A percentile compares a stretch with the other conserved stretches of the same genome.
Conservation (phyloP, 35 echinoderm and acorn worm species). For the Anneissia japonica region DNA sequence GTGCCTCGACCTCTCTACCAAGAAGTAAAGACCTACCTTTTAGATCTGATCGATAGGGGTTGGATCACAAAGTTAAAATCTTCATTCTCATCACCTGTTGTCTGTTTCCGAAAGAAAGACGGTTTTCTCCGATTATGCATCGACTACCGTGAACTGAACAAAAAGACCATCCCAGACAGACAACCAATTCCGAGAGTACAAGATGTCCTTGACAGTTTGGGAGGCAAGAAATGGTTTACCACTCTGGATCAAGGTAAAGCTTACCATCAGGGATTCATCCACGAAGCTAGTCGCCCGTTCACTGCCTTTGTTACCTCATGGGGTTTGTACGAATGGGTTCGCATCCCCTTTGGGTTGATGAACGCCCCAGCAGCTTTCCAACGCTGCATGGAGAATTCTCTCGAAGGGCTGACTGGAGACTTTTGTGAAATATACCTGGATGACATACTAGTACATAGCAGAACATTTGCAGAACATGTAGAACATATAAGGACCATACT, state of each 20-base stretch:
- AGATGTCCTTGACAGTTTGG: conserved; percentile 47
- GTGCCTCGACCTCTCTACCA: conserved; percentile 4
- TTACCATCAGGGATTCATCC: conserved; percentile 67
- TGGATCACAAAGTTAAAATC: conserved; percentile 23
- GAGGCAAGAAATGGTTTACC: conserved; percentile 41
- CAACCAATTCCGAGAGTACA: conserved; percentile 54
- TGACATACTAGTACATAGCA: conserved; percentile 54
- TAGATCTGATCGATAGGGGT: conserved; percentile 12
- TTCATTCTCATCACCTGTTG: conserved; percentile 27
- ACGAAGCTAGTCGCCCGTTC: conserved; percentile 11
- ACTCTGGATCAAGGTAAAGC: conserved; percentile 61
- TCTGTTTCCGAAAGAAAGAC: conserved; percentile 19
- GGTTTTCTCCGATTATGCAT: conserved; percentile 13
- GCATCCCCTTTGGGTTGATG: conserved; percentile 53
- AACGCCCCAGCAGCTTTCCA: conserved; percentile 70
- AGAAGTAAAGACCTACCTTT: conserved; percentile 16
- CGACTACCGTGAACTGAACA: conserved; percentile 42
- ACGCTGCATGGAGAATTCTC: conserved; percentile 44
- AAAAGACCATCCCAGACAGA: conserved; percentile 34
- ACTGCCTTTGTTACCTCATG: conserved; percentile 77
- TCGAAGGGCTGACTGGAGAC: conserved; percentile 27
- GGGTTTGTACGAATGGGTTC: conserved; percentile 61
- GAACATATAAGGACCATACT: conserved; percentile 23
- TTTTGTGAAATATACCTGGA: conserved; percentile 39
- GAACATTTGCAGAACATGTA: conserved; percentile 37